A percentile compares a stretch with the other conserved stretches of the same genome.
These are phyloP conservation scores for Drepanosiphum platanoidis DNA, from an alignment of 2,888 invertebrate species.

Conservation along the genomic window DNA sequence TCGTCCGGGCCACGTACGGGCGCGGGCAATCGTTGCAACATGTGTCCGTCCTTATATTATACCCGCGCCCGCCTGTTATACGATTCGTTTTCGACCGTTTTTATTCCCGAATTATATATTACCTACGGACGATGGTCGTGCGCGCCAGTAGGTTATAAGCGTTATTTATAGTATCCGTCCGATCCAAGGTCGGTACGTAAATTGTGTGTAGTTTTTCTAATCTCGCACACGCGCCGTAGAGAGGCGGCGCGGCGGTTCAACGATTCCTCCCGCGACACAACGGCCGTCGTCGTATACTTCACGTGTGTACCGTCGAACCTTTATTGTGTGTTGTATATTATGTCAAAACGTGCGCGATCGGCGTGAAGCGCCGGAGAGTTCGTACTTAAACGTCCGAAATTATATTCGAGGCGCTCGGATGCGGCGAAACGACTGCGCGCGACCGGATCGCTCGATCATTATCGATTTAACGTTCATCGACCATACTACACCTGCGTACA, in stretches of 20 bases:
- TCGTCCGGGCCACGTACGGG: not conserved
- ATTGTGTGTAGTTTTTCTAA: not conserved
- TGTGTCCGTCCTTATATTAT: not conserved
- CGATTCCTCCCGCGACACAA: not conserved
- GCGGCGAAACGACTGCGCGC: not conserved
- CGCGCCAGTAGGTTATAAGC: not conserved
- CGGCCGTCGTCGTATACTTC: no score
- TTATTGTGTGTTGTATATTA: not conserved
- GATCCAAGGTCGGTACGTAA: not conserved
- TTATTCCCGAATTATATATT: not conserved
- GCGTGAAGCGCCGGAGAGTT: not conserved
- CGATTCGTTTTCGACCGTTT: not conserved
- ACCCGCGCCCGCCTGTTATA: not conserved
- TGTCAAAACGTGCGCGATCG: not conserved
- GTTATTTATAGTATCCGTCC: not conserved
- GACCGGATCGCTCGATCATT: not conserved
- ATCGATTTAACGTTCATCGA: conserved; percentile 4
- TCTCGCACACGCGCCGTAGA: not conserved
- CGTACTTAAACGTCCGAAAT: not conserved
- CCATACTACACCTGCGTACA: no score
- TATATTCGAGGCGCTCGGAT: not conserved
- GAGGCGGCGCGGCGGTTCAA: conserved; percentile 1
- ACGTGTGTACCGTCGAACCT: no score
- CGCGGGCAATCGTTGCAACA: not conserved
- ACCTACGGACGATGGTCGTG: not conserved